Evolutionary conservation across 2,113 vertebrate genomes (phyloP).

Genomic region (Ranitomeya variabilis): DNA sequence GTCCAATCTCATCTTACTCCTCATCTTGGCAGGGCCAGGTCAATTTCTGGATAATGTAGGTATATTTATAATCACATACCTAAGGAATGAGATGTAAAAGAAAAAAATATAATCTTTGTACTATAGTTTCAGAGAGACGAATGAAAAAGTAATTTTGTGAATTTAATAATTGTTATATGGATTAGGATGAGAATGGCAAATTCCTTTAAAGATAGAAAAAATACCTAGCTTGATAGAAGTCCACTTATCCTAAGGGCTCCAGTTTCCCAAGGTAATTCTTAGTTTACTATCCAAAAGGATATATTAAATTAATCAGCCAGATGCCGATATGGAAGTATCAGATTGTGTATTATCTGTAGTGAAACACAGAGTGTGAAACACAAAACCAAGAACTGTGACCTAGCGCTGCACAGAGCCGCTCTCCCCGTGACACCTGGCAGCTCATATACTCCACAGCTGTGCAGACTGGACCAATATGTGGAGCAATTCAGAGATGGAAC

Average conservation of each 20-base stretch:
- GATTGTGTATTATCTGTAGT: conserved; percentile 18
- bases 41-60: neutral
- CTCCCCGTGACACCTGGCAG: conserved; percentile 48
- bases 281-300: neutral
- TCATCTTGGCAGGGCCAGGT: neutral
- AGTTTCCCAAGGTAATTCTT: neutral
- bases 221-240: neutral
- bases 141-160: neutral
- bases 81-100: neutral
- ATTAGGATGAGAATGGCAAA: neutral
- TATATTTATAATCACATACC: neutral
- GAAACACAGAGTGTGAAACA: conserved; percentile 34
- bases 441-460: conserved; percentile 46
- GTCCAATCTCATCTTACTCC: neutral
- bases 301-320: neutral
- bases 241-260: neutral
- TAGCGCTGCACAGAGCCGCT: neutral
- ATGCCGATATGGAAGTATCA: conserved; percentile 2
- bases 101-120: neutral
- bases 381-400: conserved; percentile 31
- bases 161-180: neutral
- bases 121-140: neutral
- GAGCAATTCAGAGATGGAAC: conserved; percentile 37
- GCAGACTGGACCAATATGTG: conserved; percentile 50
- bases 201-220: neutral